Base-by-base conservation (phyloP, 2,113 vertebrate genomes). In the Lophotis ruficrista region DNA sequence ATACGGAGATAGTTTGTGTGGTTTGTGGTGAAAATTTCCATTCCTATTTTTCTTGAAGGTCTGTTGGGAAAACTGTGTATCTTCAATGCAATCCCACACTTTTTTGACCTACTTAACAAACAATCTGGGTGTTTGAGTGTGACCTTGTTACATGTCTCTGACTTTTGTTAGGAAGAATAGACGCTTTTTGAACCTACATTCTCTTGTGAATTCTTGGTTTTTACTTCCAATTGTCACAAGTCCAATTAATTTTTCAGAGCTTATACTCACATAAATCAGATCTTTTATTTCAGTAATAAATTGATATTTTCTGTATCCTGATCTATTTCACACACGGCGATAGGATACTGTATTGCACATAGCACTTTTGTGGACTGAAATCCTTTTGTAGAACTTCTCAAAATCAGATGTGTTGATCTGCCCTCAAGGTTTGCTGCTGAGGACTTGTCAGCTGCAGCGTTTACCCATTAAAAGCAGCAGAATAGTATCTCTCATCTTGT, bases 1-100 rank as follows among this genome's bases (percentile, higher is more conserved):
- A 31, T 66, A 64, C 82, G 35, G 60, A 83, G 43, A 31, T 41
- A 71, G 33, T 64, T 90, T 78, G 37, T 75, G 43, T 87, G 68
- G 65, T 71, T 91, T 96, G 86, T 81, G 89, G 95, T 76, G 37
- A 91, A 76, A 28, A 80, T 65, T 89, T 95, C 57, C 17, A 24
- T 92, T 78, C 15, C 57, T 61, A 21, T 56, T 87, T 81, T 90
- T 24, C 33, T 86, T 76, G 61, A 77, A 90, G 41, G 10, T 76
- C 80, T 84, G 10, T 33, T 84, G 83, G 61, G 86, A 58, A 89
- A 92, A 60, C 17, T 33, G 20, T 3, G 0, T 71, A 35, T 76
- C 30, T 92, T 81, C 60, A 56, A 3, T 68, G 31, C 53, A 89
- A 53, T 35, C 9, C 53, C 43, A 24, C 3, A 4, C 5, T 68